phyloP scores from a whole-genome alignment of 2,113 vertebrate species.

The Cephalopholis sonnerati region DNA sequence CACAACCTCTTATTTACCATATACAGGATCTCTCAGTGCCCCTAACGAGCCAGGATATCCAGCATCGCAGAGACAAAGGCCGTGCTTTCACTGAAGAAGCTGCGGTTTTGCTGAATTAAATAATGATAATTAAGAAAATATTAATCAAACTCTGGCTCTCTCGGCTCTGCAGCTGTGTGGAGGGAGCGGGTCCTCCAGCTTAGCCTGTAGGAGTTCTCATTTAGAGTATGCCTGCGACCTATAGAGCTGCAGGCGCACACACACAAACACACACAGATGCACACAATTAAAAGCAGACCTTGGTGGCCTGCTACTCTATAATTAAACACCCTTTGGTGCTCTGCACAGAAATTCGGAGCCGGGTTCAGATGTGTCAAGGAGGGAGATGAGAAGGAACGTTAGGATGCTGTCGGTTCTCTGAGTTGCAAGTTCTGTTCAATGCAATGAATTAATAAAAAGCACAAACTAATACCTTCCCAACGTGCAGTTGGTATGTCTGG shows the following conservation, averaged over 20 bases:
- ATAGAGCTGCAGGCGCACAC: constrained; percentile 73
- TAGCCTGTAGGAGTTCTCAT: constrained; percentile 84
- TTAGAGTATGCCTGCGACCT: constrained; percentile 73
- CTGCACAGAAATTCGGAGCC: constrained; percentile 56
- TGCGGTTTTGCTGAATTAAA: constrained; percentile 77
- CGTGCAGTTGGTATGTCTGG: constrained; percentile 70
- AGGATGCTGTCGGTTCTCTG: constrained; percentile 57
- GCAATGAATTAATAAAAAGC: constrained; percentile 79
- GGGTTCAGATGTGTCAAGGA: constrained; percentile 74
- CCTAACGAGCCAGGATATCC: constrained; percentile 78
- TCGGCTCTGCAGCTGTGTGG: constrained; percentile 63
- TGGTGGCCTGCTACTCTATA: constrained; percentile 81
- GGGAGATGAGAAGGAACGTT: constrained; percentile 48
- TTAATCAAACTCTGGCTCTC: constrained; percentile 78
- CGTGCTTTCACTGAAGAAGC: constrained; percentile 56
- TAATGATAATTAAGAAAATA: constrained; percentile 86
- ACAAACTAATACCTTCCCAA: constrained; percentile 81
- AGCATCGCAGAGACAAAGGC: constrained; percentile 73
- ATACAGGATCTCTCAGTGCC: constrained; percentile 73
- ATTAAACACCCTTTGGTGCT: constrained; percentile 83
- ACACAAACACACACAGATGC: constrained; percentile 64
- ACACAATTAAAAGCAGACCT: constrained; percentile 81
- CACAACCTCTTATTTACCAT: constrained; percentile 82
- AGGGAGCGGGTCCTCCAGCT: constrained; percentile 77
- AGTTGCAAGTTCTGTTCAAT: constrained; percentile 59